These are phyloP conservation scores for Taphrorychus bicolor DNA, from an alignment of 2,888 invertebrate genomes.

Conservation along the genomic window DNA sequence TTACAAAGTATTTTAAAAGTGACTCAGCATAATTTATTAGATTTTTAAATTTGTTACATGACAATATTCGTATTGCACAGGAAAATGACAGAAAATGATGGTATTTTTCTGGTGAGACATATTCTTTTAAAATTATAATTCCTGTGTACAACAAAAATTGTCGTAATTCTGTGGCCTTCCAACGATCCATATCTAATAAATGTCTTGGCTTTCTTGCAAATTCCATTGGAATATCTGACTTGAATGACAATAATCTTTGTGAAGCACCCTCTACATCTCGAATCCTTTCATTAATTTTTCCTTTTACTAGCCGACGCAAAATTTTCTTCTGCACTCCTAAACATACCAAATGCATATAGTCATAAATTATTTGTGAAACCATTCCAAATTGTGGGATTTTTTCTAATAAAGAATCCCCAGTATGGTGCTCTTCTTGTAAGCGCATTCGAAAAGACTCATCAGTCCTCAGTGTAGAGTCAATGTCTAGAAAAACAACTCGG, in stretches of 20 bases:
- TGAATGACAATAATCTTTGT: no score
- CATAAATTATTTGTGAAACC: slow-evolving; percentile 10
- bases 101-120: slow-evolving; percentile 36
- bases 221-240: no score
- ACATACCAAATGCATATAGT: slow-evolving; percentile 21
- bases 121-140: slow-evolving; percentile 42
- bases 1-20: slow-evolving; percentile 42
- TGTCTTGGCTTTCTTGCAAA: no score
- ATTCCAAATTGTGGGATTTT: slow-evolving; percentile 9
- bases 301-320: no score
- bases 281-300: no score
- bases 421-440: slow-evolving; percentile 9
- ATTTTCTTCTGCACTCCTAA: slow-evolving; percentile 11
- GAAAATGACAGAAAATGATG: slow-evolving; percentile 42
- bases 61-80: no score
- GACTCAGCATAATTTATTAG: no score
- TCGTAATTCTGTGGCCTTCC: slow-evolving; percentile 12
- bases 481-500: no score
- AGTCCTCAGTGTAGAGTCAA: no score
- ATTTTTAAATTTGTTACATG: no score
- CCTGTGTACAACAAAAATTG: slow-evolving; percentile 34
- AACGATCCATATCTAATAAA: slow-evolving; percentile 5
- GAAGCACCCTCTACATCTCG: no score
- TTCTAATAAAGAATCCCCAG: slow-evolving; percentile 4
- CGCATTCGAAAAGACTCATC: slow-evolving; percentile 16